A percentile compares a stretch with the other conserved stretches of the same genome.
phyloP scores from a whole-genome alignment of 2,888 invertebrate genomes.

The Macaria notata region DNA sequence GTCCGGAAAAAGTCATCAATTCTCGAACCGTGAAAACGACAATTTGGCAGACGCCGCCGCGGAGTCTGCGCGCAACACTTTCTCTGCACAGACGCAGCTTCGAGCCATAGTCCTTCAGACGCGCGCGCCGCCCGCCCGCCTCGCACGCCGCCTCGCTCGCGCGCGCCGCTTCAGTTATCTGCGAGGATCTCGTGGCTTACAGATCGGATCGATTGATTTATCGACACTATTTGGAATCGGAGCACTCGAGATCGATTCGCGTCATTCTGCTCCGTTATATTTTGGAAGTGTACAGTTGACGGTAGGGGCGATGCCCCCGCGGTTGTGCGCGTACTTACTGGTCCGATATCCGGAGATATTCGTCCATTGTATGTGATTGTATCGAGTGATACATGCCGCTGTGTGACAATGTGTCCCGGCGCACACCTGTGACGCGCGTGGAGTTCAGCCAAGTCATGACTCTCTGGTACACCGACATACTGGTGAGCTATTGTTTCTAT shows the following conservation, averaged over 20 bases:
- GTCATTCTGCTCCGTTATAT: conserved; percentile 45
- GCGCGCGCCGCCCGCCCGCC: conserved; percentile 53
- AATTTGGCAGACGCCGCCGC: conserved; percentile 79
- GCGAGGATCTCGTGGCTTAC: conserved; percentile 35
- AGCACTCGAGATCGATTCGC: conserved; percentile 39
- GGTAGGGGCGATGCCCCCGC: conserved; percentile 52
- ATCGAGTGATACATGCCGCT: conserved; percentile 51
- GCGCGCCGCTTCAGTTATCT: conserved; percentile 39
- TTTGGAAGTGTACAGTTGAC: conserved; percentile 49
- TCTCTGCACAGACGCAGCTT: conserved; percentile 70
- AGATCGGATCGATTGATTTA: conserved; percentile 35
- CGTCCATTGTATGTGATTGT: conserved; percentile 50
- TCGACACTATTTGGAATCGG: conserved; percentile 35
- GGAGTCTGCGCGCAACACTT: conserved; percentile 78
- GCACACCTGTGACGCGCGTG: conserved; percentile 69
- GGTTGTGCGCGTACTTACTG: conserved; percentile 44
- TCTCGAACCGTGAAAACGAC: conserved; percentile 72
- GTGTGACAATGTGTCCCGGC: conserved; percentile 67
- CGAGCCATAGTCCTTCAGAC: conserved; percentile 62
- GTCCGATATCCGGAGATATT: conserved; percentile 35
- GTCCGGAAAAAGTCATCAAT: conserved; percentile 70
- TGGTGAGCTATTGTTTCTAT: conserved; percentile 58
- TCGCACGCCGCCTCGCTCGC: conserved; percentile 45
- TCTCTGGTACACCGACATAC: conserved; percentile 78
- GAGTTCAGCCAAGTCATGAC: conserved; percentile 77